Evolutionary conservation across 2,113 vertebrate species (phyloP).

Genomic region (Octodon degus): DNA sequence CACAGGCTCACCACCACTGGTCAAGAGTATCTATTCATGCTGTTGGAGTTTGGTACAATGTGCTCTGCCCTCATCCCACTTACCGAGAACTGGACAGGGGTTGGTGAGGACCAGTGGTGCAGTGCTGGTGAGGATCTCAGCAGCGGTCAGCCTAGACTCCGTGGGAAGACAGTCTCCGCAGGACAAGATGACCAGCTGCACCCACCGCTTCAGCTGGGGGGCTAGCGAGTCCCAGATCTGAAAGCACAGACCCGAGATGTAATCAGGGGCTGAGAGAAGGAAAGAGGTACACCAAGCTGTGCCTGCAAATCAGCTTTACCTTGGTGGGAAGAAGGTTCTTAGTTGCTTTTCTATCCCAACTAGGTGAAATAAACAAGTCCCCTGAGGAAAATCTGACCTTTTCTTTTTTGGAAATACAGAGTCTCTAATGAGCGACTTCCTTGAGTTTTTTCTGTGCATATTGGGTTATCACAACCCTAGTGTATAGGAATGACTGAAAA

Average conservation of each 20-base stretch:
- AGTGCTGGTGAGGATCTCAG: conserved; percentile 89
- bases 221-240: conserved; percentile 73
- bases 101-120: conserved; percentile 87
- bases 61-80: conserved; percentile 74
- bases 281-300: not conserved
- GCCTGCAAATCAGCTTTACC: not conserved
- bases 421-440: not conserved
- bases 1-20: not conserved
- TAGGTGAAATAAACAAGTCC: conserved; percentile 37
- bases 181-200: conserved; percentile 87
- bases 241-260: conserved; percentile 57
- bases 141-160: conserved; percentile 90
- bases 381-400: conserved; percentile 2
- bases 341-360: conserved; percentile 17
- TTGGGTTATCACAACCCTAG: not conserved
- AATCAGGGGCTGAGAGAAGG: rapidly evolving
- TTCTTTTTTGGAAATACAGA: not conserved
- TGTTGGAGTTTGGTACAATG: not conserved
- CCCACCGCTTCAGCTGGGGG: conserved; percentile 87
- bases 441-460: not conserved
- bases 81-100: conserved; percentile 88
- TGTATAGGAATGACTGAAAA: not conserved
- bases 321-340: not conserved
- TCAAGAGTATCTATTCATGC: not conserved
- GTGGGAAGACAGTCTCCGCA: conserved; percentile 91